Evolutionary conservation across 1,140 invertebrate species (phyloP), one percentile per base, ranked within the genome.

Genomic region (Akabosia matsudoensis): DNA sequence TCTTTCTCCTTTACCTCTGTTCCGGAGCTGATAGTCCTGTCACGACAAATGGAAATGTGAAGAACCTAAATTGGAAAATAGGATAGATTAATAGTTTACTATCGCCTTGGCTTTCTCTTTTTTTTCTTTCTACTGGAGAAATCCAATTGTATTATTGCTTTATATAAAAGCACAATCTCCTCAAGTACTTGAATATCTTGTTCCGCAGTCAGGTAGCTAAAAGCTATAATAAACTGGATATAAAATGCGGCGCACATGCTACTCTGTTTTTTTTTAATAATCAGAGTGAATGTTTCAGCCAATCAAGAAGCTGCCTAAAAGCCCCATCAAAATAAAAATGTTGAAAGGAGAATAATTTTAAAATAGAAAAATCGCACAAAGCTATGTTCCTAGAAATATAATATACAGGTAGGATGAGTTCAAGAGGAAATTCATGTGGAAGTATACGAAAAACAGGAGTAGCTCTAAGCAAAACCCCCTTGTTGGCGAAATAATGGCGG

Each of bases 31-130:
- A 61, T 61, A 67, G 24, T 22, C 26, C 24, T 67, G 61, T 67
- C 61, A 67, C 13, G 30, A 33, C 52, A 73, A 75, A 75, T 75
- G 73, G 73, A 75, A 78, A 75, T 70, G 74, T 78, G 77, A 78
- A 78, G 51, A 56, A 74, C 67, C 73, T 78, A 78, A n/a, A 75
- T 72, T 33, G 70, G 70, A 72, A 67, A 67, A 67, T 77, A 56
- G 76, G 76, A 77, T 74, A 77, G 76, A 77, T 77, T 77, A 77
- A 67, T 64, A 54, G 61, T 45, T 45, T n/a, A n/a, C n/a, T n/a
- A n/a, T n/a, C n/a, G n/a, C n/a, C n/a, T n/a, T n/a, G n/a, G n/a
- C n/a, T n/a, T n/a, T n/a, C n/a, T n/a, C n/a, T n/a, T n/a, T n/a
- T n/a, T n/a, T n/a, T n/a, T n/a, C n/a, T 16, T 61, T 14, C 54